A percentile compares a stretch with the other conserved stretches of the same genome.
These are phyloP conservation scores for Leucophora obtusa DNA, from an alignment of 2,888 invertebrate species.

Conservation along the genomic window DNA sequence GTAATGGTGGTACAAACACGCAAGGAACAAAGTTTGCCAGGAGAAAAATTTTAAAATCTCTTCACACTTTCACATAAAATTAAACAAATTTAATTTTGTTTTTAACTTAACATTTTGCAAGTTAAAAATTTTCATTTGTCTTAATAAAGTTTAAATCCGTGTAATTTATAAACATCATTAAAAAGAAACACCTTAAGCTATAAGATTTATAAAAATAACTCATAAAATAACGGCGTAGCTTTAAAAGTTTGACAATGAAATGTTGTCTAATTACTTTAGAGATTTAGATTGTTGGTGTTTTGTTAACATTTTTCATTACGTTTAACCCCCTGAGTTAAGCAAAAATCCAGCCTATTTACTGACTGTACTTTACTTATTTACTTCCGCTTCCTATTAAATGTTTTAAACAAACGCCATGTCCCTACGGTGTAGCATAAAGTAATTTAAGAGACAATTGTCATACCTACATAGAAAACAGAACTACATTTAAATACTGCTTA, in stretches of 20 bases:
- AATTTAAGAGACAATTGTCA: not conserved
- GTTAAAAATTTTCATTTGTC: no score
- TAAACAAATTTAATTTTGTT: not conserved
- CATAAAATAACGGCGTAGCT: not conserved
- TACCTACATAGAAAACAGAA: not conserved
- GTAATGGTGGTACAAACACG: not conserved
- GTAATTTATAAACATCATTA: slow-evolving; percentile 33
- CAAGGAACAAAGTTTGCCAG: not conserved
- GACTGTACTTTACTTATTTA: not conserved
- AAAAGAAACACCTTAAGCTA: slow-evolving; percentile 38
- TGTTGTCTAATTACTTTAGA: slow-evolving; percentile 51
- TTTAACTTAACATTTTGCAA: not conserved
- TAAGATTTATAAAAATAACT: not conserved
- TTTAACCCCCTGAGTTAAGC: slow-evolving; percentile 9
- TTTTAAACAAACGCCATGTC: not conserved
- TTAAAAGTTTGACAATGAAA: not conserved
- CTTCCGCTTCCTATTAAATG: not conserved
- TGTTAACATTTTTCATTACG: slow-evolving; percentile 28
- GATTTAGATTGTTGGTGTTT: not conserved
- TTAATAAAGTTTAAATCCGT: no score
- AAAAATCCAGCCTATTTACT: not conserved
- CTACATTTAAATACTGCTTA: not conserved
- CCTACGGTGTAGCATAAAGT: not conserved
- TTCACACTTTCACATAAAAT: not conserved
- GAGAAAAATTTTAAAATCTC: not conserved